Evolutionary conservation across 1,140 invertebrate genomes (phyloP), one percentile per base, ranked within the genome.

Genomic region (Pomacea maculata): DNA sequence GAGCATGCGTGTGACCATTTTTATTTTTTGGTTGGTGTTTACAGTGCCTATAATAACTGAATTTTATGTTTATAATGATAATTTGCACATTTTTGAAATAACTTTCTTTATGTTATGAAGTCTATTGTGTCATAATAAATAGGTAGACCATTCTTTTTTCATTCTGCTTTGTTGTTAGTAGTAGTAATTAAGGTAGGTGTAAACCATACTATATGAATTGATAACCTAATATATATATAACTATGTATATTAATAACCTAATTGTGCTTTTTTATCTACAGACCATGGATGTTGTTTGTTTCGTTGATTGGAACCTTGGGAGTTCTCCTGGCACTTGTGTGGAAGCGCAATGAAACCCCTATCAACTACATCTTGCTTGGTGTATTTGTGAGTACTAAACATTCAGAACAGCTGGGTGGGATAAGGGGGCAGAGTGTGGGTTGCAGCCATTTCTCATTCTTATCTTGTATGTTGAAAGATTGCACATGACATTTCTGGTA

Each of bases 291-390:
- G 84, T 79, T 92, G 55, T 76, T 92, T 29, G 71, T 90, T 15
- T 89, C 89, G 12, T 72, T 91, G n/a, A 83, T 92, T 80, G 89
- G 88, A 9, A 92, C 92, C 19, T 85, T 93, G 78, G 91, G 83
- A 15, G 75, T 91, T 17, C 79, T 93, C 3, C 84, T 93, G 77
- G 91, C 89, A 1, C 82, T 93, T 83, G 91, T 91, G 87, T 84
- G 92, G 67, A 91, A 92, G 82, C 86, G 91, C 61, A 85, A 90
- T 19, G 88, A 91, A 77, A 90, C 90, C 17, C 92, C 92, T 11
- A 87, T 88, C 64, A 93, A 93, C 85, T 93, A 92, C 82, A 89
- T 92, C 55, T 87, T 93, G 1, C 87, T 93, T 14, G 89, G 83
- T 34, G 71, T 87, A 15, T 93, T 91, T 87, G 91, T 92, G 87